Percentiles rank a stretch among this genome's conserved stretches.
Conservation (phyloP, 2,888 invertebrate genomes). For the Pseudeuparius sepicola region DNA sequence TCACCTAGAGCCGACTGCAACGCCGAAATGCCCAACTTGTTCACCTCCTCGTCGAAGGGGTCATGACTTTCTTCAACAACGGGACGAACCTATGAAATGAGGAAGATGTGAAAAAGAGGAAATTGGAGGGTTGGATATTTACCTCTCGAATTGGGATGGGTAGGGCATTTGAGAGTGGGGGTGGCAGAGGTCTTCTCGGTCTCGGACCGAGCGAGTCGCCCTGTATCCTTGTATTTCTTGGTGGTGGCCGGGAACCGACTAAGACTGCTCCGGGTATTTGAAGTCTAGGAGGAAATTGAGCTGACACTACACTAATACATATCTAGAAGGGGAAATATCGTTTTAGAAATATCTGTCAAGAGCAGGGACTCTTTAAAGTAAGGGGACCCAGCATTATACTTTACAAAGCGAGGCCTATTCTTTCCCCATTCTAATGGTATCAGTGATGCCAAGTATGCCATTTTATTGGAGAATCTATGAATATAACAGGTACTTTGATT, state of each 20-base stretch:
- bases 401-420: too few relatives aligned
- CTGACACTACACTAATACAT: conserved; percentile 10
- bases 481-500: too few relatives aligned
- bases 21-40: conserved; percentile 12
- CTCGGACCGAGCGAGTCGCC: conserved; percentile 7
- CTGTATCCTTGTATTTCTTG: conserved; percentile 11
- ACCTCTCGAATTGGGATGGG: background rate
- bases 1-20: conserved; percentile 11
- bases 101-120: too few relatives aligned
- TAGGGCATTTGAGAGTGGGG: too few relatives aligned
- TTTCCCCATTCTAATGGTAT: too few relatives aligned
- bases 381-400: too few relatives aligned
- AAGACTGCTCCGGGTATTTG: conserved; percentile 19
- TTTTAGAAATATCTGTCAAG: too few relatives aligned
- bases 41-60: conserved; percentile 20
- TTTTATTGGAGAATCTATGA: too few relatives aligned
- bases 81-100: conserved; percentile 17
- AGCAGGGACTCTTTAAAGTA: too few relatives aligned
- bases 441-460: too few relatives aligned
- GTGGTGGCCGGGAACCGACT: conserved; percentile 10
- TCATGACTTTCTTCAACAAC: conserved; percentile 19
- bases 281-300: conserved; percentile 19
- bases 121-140: too few relatives aligned
- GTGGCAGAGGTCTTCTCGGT: conserved; percentile 3
- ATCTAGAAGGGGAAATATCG: background rate